Evolutionary conservation across 2,797 vertebrate species (phyloP).

Genomic region (Malurus splendens): DNA sequence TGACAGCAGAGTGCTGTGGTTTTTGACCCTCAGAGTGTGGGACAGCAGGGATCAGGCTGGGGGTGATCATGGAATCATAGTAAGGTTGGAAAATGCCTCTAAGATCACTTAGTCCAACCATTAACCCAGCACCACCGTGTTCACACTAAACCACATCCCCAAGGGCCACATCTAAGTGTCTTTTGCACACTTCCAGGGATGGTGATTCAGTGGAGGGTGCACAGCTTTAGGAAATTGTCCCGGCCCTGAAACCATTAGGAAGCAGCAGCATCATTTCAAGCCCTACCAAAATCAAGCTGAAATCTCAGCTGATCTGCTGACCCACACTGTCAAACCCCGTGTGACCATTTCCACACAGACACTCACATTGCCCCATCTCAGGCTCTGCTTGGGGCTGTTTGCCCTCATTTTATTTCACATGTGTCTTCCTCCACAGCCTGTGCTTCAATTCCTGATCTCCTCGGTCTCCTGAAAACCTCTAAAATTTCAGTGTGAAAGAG

Average conservation of each 20-base stretch:
- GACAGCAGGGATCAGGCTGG: background rate
- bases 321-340: rapidly evolving
- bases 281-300: background rate
- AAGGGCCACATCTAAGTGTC: background rate
- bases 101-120: background rate
- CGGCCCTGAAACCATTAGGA: background rate
- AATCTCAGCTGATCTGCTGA: background rate
- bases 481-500: background rate
- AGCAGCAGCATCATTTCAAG: background rate
- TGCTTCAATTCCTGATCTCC: background rate
- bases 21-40: rapidly evolving
- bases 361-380: background rate
- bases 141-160: background rate
- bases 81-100: background rate
- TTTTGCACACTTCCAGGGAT: background rate
- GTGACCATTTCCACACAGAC: background rate
- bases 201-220: background rate
- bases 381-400: background rate
- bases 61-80: background rate
- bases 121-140: background rate
- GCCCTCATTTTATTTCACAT: background rate
- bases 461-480: background rate
- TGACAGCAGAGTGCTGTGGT: background rate
- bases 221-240: background rate
- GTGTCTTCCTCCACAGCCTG: background rate